Evolutionary conservation across 2,888 invertebrate species (phyloP).

Genomic region (Deilephila elpenor): DNA sequence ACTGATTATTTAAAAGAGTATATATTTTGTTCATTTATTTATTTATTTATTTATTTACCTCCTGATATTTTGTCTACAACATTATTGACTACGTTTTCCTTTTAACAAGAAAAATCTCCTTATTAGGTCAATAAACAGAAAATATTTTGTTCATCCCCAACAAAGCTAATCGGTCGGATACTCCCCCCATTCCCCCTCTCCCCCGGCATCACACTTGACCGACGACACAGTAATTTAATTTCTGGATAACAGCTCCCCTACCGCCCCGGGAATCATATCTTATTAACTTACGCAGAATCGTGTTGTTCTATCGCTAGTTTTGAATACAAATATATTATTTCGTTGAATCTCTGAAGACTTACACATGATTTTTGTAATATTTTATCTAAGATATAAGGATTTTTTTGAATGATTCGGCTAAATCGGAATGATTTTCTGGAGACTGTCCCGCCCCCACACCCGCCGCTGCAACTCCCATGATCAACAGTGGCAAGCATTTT

Average conservation of each 20-base stretch:
- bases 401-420: neutral
- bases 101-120: neutral
- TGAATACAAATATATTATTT: constrained; percentile 19
- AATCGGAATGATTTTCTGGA: too few species aligned
- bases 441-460: too few species aligned
- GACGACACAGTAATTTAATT: constrained; percentile 16
- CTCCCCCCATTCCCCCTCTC: neutral
- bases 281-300: constrained; percentile 14
- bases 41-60: too few species aligned
- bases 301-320: constrained; percentile 4
- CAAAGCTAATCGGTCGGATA: neutral
- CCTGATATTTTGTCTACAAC: too few species aligned
- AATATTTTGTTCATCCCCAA: neutral
- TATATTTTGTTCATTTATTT: too few species aligned
- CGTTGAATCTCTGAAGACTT: neutral
- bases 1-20: too few species aligned
- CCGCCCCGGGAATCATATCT: neutral
- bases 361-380: neutral
- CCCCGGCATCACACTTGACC: constrained; percentile 5
- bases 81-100: too few species aligned
- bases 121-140: neutral
- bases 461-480: too few species aligned
- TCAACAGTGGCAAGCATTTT: too few species aligned
- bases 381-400: neutral
- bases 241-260: constrained; percentile 6